Evolutionary conservation across 2,113 vertebrate genomes (phyloP).

Genomic region (Sebastes schlegelii): DNA sequence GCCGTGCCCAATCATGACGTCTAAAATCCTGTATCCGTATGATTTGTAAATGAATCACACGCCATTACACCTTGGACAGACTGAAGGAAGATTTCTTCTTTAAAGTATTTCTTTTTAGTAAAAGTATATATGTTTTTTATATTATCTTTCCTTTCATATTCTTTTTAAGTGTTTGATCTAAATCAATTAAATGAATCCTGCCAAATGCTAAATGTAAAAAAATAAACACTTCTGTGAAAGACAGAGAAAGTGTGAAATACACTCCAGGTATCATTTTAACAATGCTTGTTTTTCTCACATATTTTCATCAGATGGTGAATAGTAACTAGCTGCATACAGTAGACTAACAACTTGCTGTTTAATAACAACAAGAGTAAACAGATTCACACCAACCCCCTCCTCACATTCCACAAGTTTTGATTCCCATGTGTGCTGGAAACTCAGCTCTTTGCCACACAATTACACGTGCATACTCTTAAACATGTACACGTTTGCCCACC

Average conservation of each 20-base stretch:
- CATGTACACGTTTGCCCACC: conserved; percentile 46
- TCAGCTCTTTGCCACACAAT: conserved; percentile 36
- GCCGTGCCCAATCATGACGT: conserved; percentile 39
- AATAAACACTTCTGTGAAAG: background rate
- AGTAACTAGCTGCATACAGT: conserved; percentile 15
- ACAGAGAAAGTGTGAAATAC: conserved; percentile 17
- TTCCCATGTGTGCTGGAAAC: conserved; percentile 69
- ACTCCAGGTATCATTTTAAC: conserved; percentile 1
- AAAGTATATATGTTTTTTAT: background rate
- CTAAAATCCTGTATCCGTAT: conserved; percentile 26
- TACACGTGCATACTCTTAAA: conserved; percentile 49
- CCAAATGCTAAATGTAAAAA: background rate
- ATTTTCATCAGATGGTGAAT: conserved; percentile 33
- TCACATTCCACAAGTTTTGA: conserved; percentile 71
- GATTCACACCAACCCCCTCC: conserved; percentile 64
- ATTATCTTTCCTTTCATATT: background rate
- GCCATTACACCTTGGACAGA: background rate
- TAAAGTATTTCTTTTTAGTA: background rate
- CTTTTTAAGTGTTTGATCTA: background rate
- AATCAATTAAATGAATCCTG: background rate
- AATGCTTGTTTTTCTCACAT: conserved; percentile 37
- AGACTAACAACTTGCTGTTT: conserved; percentile 52
- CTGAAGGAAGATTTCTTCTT: background rate
- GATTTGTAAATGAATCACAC: conserved; percentile 56
- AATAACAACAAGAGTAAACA: conserved; percentile 69